Percentiles rank a stretch among this genome's conserved stretches.
phyloP scores from a whole-genome alignment of 2,888 invertebrate genomes.

The Thymelicus sylvestris region DNA sequence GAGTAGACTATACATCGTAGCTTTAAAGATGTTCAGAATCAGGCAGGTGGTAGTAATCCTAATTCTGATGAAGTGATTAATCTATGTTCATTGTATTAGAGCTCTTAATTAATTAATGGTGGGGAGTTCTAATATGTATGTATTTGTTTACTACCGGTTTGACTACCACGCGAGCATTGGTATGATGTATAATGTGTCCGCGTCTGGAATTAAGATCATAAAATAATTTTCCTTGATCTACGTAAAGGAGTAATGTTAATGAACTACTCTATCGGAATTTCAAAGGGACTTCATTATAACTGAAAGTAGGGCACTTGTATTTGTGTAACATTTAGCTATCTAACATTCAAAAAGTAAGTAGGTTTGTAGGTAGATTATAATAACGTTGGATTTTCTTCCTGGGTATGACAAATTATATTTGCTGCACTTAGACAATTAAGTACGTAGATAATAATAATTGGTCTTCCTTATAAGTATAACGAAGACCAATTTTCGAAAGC shows the following conservation, averaged over 20 bases:
- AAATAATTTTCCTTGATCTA: constrained; percentile 26
- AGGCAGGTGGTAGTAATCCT: constrained; percentile 66
- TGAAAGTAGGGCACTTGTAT: no score
- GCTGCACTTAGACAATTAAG: no score
- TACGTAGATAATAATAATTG: no score
- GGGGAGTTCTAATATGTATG: no score
- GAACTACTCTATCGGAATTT: background rate
- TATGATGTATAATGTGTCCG: background rate
- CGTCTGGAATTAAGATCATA: background rate
- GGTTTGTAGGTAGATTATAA: no score
- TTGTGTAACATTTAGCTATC: no score
- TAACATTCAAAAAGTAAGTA: no score
- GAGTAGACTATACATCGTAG: no score
- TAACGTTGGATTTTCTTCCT: no score
- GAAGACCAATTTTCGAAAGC: no score
- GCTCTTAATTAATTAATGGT: constrained; percentile 7
- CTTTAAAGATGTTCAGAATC: constrained; percentile 57
- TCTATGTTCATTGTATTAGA: constrained; percentile 36
- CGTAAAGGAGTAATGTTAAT: constrained; percentile 13
- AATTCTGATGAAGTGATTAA: constrained; percentile 62
- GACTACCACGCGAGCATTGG: background rate
- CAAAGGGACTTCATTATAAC: background rate
- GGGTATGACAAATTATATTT: no score
- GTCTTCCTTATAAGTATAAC: no score
- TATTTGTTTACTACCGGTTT: background rate